Percentiles rank a stretch among this genome's conserved stretches.
Conservation (phyloP, 2,113 vertebrate species). For the Peromyscus californicus region DNA sequence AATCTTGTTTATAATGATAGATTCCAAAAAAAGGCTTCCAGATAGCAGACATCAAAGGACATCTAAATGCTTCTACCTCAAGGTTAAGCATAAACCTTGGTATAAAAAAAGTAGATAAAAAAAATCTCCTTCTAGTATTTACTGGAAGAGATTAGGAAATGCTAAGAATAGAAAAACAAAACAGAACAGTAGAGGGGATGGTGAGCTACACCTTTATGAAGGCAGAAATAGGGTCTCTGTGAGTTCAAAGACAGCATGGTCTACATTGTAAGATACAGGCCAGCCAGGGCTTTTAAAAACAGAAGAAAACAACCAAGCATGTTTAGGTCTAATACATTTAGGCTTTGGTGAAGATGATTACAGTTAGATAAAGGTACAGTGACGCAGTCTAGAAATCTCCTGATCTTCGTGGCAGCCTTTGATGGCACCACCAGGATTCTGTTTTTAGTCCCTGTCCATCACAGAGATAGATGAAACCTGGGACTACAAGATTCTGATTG, state of each 20-base stretch:
- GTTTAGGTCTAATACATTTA: not conserved
- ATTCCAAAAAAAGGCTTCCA: not conserved
- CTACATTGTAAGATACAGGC: not conserved
- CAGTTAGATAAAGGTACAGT: not conserved
- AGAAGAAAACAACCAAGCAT: not conserved
- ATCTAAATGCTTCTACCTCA: slow-evolving; percentile 28
- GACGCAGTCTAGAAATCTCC: not conserved
- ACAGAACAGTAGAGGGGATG: too few species aligned
- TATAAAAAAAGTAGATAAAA: slow-evolving; percentile 1
- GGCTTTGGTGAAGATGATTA: not conserved
- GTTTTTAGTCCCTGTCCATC: not conserved
- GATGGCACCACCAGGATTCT: not conserved
- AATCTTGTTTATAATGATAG: not conserved
- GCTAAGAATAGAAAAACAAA: not conserved
- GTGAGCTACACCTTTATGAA: not conserved
- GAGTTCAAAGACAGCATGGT: not conserved
- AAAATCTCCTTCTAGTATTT: not conserved
- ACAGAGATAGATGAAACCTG: not conserved
- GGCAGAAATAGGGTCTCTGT: not conserved
- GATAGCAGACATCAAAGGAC: not conserved
- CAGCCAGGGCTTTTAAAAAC: not conserved
- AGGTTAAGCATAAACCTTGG: not conserved
- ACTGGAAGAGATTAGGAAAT: not conserved
- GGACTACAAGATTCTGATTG: not conserved
- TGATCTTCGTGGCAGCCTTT: not conserved